These are phyloP conservation scores for Platycnemis pennipes DNA, from an alignment of 2,888 invertebrate species.

Conservation along the genomic window DNA sequence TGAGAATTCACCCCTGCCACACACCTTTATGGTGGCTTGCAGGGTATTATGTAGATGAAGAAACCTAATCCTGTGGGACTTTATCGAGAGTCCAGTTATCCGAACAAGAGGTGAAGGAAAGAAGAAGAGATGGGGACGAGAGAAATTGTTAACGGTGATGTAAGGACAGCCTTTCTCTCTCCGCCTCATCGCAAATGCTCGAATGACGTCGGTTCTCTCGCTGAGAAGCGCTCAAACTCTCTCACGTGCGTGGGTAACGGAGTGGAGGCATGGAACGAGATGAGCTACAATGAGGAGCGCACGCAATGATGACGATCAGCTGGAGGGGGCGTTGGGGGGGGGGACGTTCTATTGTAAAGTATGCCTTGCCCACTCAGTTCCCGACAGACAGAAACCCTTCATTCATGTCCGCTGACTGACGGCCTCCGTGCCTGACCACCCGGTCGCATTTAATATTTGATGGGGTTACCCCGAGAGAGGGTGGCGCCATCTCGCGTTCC, in stretches of 20 bases:
- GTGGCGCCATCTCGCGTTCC: neutral
- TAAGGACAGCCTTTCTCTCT: too few species aligned
- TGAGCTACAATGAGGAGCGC: neutral
- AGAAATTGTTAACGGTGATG: too few species aligned
- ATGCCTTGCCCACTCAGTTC: neutral
- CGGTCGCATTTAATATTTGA: slow-evolving; percentile 9
- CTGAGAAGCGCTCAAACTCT: neutral
- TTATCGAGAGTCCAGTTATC: too few species aligned
- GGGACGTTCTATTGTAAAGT: neutral
- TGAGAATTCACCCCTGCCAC: too few species aligned
- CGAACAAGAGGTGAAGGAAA: too few species aligned
- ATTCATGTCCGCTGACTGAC: neutral
- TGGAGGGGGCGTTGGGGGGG: neutral
- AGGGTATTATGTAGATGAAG: too few species aligned
- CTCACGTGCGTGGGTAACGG: neutral
- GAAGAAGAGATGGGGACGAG: too few species aligned
- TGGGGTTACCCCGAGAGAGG: neutral
- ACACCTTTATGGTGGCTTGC: too few species aligned
- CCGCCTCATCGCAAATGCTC: too few species aligned
- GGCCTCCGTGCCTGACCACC: slow-evolving; percentile 27
- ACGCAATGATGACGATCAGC: neutral
- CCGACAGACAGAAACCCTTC: neutral
- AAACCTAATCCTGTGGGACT: too few species aligned
- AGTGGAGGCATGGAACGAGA: neutral
- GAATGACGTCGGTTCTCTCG: neutral